Conservation (phyloP, 2,113 vertebrate genomes). For the Garra rufa region DNA sequence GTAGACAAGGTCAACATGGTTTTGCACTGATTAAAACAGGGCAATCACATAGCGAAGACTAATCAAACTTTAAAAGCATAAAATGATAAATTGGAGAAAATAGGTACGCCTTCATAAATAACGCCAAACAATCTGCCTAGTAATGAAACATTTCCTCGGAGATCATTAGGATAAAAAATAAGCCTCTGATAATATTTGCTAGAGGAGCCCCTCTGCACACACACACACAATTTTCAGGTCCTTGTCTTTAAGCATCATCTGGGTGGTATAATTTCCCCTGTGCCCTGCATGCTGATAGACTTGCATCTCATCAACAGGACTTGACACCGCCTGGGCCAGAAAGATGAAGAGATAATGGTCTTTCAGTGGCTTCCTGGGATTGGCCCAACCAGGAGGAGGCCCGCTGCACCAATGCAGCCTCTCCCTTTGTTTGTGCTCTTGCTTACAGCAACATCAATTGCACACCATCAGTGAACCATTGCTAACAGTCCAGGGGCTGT, state of each 20-base stretch:
- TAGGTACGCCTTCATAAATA: conserved; percentile 39
- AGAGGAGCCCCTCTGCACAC: background rate
- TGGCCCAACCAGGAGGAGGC: conserved; percentile 67
- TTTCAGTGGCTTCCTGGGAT: conserved; percentile 69
- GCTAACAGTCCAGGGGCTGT: conserved; percentile 69
- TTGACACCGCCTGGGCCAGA: conserved; percentile 62
- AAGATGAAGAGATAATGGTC: conserved; percentile 66
- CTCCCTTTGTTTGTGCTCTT: conserved; percentile 65
- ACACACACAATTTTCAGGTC: conserved; percentile 23
- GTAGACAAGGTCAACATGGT: conserved; percentile 58
- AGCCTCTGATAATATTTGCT: conserved; percentile 36
- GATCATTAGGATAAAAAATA: conserved; percentile 54
- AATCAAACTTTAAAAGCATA: conserved; percentile 63
- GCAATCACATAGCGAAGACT: conserved; percentile 52
- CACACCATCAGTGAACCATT: conserved; percentile 65
- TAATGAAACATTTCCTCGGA: conserved; percentile 46
- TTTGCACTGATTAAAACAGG: conserved; percentile 65
- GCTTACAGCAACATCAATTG: conserved; percentile 72
- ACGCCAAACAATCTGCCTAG: conserved; percentile 37
- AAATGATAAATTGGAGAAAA: conserved; percentile 64
- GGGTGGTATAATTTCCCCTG: conserved; percentile 67
- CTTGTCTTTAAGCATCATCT: conserved; percentile 54
- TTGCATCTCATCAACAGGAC: conserved; percentile 60
- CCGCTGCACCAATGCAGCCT: conserved; percentile 69
- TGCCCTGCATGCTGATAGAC: conserved; percentile 63